A percentile compares a stretch with the other conserved stretches of the same genome.
Evolutionary conservation across 2,113 vertebrate species (phyloP).

Genomic region (Macrotis lagotis): DNA sequence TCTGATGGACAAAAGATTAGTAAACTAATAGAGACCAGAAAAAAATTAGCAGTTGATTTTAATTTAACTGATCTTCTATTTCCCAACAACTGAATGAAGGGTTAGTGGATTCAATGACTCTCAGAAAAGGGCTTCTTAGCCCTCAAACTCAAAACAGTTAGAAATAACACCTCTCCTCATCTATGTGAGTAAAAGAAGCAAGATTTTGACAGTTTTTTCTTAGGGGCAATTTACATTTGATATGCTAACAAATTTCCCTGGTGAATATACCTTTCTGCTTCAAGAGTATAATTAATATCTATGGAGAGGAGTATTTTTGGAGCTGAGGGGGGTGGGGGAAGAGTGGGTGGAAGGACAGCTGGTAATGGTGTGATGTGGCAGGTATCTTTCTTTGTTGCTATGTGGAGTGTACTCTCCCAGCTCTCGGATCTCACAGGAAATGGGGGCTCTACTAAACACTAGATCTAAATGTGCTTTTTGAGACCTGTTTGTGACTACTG

Average conservation of each 20-base stretch:
- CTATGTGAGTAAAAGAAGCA: not conserved
- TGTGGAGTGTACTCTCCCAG: not conserved
- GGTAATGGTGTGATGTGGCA: not conserved
- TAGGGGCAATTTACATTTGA: constrained; percentile 24
- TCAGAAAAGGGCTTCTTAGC: not conserved
- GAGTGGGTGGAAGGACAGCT: not conserved
- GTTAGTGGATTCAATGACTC: not conserved
- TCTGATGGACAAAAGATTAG: constrained; percentile 32
- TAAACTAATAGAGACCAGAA: constrained; percentile 39
- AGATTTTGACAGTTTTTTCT: constrained; percentile 26
- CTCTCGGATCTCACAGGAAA: constrained; percentile 43
- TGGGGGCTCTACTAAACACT: constrained; percentile 1
- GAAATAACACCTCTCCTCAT: not conserved
- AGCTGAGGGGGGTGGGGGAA: not conserved
- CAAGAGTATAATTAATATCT: constrained; percentile 10
- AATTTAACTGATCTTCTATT: constrained; percentile 52
- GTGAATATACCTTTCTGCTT: constrained; percentile 18
- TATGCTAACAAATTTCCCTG: constrained; percentile 34
- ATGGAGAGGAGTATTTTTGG: constrained; percentile 4
- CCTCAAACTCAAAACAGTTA: constrained; percentile 6
- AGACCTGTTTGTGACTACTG: constrained; percentile 51
- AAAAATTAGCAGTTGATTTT: constrained; percentile 51
- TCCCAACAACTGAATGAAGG: constrained; percentile 3
- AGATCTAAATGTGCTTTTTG: constrained; percentile 34
- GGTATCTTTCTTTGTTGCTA: not conserved